phyloP scores from a whole-genome alignment of 92 coral and sea anemone species.

The Porites lobata region DNA sequence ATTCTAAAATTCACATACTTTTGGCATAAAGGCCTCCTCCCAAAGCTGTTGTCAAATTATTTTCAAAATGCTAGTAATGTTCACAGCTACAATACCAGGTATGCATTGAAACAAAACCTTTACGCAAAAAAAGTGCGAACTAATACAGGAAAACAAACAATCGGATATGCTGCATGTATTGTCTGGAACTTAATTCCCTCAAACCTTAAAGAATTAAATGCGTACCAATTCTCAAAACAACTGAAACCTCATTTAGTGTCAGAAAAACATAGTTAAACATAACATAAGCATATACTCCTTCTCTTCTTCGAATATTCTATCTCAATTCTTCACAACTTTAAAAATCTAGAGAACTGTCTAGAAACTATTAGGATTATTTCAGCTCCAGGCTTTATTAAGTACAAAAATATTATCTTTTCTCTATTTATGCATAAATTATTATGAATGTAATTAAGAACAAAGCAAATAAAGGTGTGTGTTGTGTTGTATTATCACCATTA shows the following conservation, averaged over 20 bases:
- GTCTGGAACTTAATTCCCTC: too few species aligned
- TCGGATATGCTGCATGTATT: too few species aligned
- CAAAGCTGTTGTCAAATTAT: too few species aligned
- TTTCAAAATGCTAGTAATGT: too few species aligned
- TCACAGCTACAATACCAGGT: too few species aligned
- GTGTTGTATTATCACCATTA: not conserved
- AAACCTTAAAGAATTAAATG: not conserved
- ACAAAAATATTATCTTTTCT: not conserved
- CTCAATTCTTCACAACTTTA: not conserved
- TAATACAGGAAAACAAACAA: not conserved
- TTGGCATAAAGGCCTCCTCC: slow-evolving; percentile 27
- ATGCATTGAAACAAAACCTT: not conserved
- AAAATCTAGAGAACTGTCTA: not conserved
- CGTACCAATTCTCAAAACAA: not conserved
- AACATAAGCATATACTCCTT: not conserved
- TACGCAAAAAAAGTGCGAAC: not conserved
- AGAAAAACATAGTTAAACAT: too few species aligned
- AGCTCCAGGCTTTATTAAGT: too few species aligned
- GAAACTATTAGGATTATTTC: not conserved
- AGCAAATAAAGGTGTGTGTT: not conserved
- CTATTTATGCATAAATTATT: not conserved
- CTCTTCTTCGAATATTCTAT: not conserved
- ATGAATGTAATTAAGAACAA: not conserved
- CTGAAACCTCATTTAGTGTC: not conserved
- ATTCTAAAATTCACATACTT: slow-evolving; percentile 59